phyloP scores from a whole-genome alignment of 2,797 vertebrate genomes.

The Spinibarbus caldwelli region DNA sequence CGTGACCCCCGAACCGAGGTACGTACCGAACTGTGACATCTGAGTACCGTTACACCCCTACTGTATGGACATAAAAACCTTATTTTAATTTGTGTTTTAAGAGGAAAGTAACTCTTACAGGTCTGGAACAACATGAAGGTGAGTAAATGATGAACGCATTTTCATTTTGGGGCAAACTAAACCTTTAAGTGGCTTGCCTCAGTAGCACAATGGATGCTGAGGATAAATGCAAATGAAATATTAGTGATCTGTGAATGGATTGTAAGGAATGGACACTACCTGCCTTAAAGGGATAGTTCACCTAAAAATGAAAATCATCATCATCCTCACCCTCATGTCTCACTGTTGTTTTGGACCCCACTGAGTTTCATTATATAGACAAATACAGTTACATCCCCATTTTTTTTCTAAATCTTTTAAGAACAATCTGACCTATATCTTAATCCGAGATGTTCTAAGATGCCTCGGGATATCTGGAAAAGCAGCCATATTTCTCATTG shows the following conservation, averaged over 20 bases:
- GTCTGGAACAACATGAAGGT: not conserved
- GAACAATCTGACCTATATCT: not conserved
- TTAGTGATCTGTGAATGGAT: not conserved
- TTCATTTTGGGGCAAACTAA: not conserved
- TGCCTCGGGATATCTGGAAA: not conserved
- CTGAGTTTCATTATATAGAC: not conserved
- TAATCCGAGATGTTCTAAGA: not conserved
- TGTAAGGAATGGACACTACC: not conserved
- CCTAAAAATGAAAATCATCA: not conserved
- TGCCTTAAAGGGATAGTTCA: not conserved
- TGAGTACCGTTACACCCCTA: not conserved
- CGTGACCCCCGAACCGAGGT: no score
- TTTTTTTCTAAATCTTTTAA: not conserved
- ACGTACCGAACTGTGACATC: no score
- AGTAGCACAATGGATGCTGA: not conserved
- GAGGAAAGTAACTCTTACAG: not conserved
- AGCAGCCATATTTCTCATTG: not conserved
- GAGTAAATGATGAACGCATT: no score
- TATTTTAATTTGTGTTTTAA: not conserved
- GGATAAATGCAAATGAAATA: not conserved
- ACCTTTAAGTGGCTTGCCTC: not conserved
- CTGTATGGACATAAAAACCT: not conserved
- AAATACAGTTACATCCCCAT: not conserved
- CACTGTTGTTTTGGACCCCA: not conserved
- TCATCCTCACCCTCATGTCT: not conserved